Evolutionary conservation across 2,888 invertebrate species (phyloP).

Genomic region (Horisme vitalbata): DNA sequence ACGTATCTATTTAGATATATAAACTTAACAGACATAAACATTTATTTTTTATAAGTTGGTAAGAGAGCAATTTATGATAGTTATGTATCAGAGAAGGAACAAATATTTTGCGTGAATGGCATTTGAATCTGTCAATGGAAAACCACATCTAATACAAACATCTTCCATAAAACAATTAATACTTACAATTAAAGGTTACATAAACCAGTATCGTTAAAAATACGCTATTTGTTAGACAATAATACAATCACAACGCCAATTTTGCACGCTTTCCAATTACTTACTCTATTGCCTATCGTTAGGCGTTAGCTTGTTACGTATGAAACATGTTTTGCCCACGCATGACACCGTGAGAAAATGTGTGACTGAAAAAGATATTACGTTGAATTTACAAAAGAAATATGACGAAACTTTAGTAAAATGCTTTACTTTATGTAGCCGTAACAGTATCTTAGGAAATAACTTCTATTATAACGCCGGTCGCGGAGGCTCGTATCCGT

Average conservation of each 20-base stretch:
- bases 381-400: neutral
- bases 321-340: neutral
- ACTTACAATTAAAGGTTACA: constrained; percentile 3
- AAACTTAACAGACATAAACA: no score
- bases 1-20: no score
- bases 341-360: constrained; percentile 5
- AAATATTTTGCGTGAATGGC: neutral
- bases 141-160: no score
- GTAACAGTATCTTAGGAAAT: no score
- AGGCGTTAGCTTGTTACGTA: constrained; percentile 2
- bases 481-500: constrained; percentile 3
- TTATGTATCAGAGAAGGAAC: no score
- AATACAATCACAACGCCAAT: constrained; percentile 10
- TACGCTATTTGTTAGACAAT: constrained; percentile 17
- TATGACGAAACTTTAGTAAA: neutral
- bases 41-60: no score
- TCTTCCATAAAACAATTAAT: neutral
- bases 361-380: neutral
- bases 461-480: no score
- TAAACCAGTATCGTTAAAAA: constrained; percentile 5
- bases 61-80: no score
- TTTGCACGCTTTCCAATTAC: constrained; percentile 23
- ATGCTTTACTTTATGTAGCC: neutral
- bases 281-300: constrained; percentile 6
- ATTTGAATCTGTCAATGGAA: no score